Evolutionary conservation across 1,140 invertebrate genomes (phyloP).

Genomic region (Acromyrmex charruanus): DNA sequence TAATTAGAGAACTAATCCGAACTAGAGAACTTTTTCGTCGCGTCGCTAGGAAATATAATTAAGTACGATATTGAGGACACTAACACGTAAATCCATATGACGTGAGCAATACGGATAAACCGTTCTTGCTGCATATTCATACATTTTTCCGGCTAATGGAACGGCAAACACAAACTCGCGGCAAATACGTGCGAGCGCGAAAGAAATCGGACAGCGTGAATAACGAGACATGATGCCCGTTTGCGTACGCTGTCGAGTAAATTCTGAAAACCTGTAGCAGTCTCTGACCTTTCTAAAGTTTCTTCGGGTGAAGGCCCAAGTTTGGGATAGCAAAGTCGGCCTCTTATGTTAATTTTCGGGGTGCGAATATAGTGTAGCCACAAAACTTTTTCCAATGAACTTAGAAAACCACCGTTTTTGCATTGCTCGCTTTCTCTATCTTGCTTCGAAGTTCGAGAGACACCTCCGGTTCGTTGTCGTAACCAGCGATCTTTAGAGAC

Average conservation of each 20-base stretch:
- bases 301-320: neutral
- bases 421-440: slow-evolving; percentile 8
- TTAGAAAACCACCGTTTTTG: slow-evolving; percentile 53
- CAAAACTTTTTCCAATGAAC: slow-evolving; percentile 62
- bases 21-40: neutral
- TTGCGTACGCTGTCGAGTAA: slow-evolving; percentile 8
- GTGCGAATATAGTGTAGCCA: slow-evolving; percentile 27
- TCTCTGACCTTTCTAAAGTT: slow-evolving; percentile 45
- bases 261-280: slow-evolving; percentile 11
- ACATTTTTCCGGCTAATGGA: slow-evolving; percentile 53
- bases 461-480: neutral
- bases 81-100: slow-evolving; percentile 31
- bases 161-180: slow-evolving; percentile 26
- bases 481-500: neutral
- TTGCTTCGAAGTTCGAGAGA: neutral
- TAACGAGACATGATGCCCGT: slow-evolving; percentile 41
- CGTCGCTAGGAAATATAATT: slow-evolving; percentile 10
- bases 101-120: neutral
- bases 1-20: neutral
- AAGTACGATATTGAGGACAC: neutral
- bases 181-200: neutral
- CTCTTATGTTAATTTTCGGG: slow-evolving; percentile 72
- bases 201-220: slow-evolving; percentile 58
- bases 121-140: slow-evolving; percentile 60
- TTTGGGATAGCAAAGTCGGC: neutral